phyloP scores from a whole-genome alignment of 2,113 vertebrate genomes.

The Otocyon megalotis region DNA sequence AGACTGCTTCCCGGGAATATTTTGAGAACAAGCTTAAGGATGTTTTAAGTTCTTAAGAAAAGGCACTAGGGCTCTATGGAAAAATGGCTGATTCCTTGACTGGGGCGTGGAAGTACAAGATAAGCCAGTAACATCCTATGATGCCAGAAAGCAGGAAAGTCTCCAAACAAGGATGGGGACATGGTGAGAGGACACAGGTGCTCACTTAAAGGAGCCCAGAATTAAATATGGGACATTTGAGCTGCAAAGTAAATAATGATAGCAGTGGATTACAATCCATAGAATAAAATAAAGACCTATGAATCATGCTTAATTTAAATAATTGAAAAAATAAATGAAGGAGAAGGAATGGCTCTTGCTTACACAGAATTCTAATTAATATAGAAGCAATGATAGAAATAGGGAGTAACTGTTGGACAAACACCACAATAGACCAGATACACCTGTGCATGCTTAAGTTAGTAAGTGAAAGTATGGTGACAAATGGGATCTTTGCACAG shows the following conservation, averaged over 20 bases:
- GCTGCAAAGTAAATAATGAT: neutral
- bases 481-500: slow-evolving; percentile 1
- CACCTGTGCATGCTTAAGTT: neutral
- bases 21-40: slow-evolving; percentile 44
- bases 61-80: neutral
- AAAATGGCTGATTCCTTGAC: neutral
- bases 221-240: neutral
- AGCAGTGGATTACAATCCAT: neutral
- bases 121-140: neutral
- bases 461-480: neutral
- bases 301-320: neutral
- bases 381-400: neutral
- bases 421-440: neutral
- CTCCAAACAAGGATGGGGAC: neutral
- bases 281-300: neutral
- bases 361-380: neutral
- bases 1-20: neutral
- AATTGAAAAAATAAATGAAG: neutral
- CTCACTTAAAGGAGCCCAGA: neutral
- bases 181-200: neutral
- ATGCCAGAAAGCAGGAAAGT: neutral
- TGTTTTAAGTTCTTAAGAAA: neutral
- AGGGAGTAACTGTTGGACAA: neutral
- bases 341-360: slow-evolving; percentile 21
- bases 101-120: neutral